Base-by-base conservation (phyloP, 2,888 invertebrate species). In the Lomographa bimaculata region DNA sequence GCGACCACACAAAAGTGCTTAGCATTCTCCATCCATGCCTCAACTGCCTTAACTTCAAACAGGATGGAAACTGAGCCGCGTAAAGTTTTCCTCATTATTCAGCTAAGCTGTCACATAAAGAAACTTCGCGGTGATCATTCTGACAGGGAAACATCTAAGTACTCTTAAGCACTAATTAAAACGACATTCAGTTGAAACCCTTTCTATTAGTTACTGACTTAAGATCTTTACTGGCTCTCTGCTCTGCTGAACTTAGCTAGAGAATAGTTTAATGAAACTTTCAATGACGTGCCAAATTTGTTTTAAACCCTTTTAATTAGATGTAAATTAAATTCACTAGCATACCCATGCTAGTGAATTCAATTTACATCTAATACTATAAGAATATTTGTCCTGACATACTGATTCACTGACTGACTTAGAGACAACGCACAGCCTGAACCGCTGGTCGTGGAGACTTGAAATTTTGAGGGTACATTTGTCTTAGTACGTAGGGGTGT, bases 141-240 rank as follows among this genome's bases (percentile, higher is more conserved):
- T 48, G 39, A 54, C 54, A 50, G 45, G 26, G 41, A 49, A 49
- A 48, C 47, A 32, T 24, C 44, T 48, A 50, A 56, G 50, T 54
- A 51, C 55, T 68, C 25, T 43, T 48, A 50, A 56, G 50, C 54
- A 51, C 55, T 68, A 61, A 68, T 70, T 70, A 67, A 61, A 59
- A 54, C 43, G 51, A 52, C 57, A 57, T 58, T 44, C 30, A 42
- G 35, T 36, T 32, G 25, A 30, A 29, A 20, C 34, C 44, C 43
- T 58, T 57, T 57, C 12, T 35, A 43, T 35, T 46, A 37, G 25
- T 20, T 7, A 20, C 16, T 20, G 30, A 21, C 20, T 20, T 27
- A 16, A 37, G 28, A 18, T 28, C 12, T 24, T 23, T n/a, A n/a
- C n/a, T n/a, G n/a, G n/a, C n/a, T n/a, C n/a, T 28, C 36, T 24